Evolutionary conservation across 2,113 vertebrate genomes (phyloP), one percentile per base, ranked within the genome.

Genomic region (Pteropus alecto): DNA sequence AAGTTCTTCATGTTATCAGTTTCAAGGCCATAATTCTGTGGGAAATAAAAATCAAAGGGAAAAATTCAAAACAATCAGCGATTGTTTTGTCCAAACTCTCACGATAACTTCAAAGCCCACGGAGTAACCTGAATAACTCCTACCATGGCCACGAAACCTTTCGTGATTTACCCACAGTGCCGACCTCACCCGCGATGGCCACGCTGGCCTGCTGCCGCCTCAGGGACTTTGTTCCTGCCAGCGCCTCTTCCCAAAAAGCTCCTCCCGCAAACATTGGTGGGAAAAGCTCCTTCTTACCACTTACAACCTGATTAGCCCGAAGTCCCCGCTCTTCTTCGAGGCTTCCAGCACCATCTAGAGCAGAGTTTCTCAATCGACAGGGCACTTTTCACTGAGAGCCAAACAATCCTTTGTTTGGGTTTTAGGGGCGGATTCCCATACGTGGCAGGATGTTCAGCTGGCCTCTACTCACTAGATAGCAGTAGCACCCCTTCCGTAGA

Each of bases 1-100:
- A 99, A 97, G 96, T 98, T 99, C 99, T 99, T 99, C 99, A 99
- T 99, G 82, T 99, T 99, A 97, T 99, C 99, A 0, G 99, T 99
- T 98, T 99, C 99, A 26, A 99, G 99, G 38, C 99, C 99, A 87
- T 99, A 99, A 98, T 99, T 99, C 99, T 99, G 98, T 60, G 90
- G 16, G 65, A 98, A 96, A 94, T 81, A 90, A 95, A 95, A 68
- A 65, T 14, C 91, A 81, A 86, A 78, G 21, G 58, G 26, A 61
- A 92, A 70, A 76, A 63, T 30, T 33, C 61, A 30, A 94, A 82
- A 87, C 21, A 28, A 85, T 61, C 28, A 48, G 19, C n/a, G 77
- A 85, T 38, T 38, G 38, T 38, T 38, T 38, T 4, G 33, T 58
- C 70, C 41, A 68, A 51, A 81, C 30, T 78, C 41, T 86, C n/a